Percentiles rank a stretch among this genome's conserved stretches.
These are phyloP conservation scores for Melitaea athalia DNA, from an alignment of 2,888 invertebrate species.

Conservation along the genomic window DNA sequence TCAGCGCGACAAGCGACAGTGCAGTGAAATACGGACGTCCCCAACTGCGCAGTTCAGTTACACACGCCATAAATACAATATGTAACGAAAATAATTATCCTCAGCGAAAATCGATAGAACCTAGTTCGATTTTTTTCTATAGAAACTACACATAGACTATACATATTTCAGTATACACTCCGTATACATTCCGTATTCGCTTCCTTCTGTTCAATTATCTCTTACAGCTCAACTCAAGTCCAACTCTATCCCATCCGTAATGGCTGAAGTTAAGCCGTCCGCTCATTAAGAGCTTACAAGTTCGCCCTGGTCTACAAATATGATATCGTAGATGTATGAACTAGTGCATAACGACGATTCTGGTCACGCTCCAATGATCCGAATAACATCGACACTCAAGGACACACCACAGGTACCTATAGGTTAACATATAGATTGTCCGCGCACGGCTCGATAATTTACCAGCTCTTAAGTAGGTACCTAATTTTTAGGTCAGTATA, in stretches of 20 bases:
- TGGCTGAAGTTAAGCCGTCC: not conserved
- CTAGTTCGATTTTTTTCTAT: not conserved
- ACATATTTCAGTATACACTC: no score
- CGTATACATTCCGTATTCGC: no score
- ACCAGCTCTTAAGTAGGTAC: not conserved
- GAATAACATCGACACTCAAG: slow-evolving; percentile 24
- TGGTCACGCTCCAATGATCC: slow-evolving; percentile 30
- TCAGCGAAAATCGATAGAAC: not conserved
- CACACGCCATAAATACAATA: not conserved
- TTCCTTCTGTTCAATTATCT: no score
- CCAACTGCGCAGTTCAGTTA: slow-evolving; percentile 9
- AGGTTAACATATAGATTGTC: slow-evolving; percentile 29
- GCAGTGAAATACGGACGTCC: slow-evolving; percentile 23
- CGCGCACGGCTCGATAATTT: not conserved
- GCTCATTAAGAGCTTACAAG: not conserved
- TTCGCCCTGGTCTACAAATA: slow-evolving; percentile 3
- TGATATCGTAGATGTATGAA: slow-evolving; percentile 17
- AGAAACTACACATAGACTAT: not conserved
- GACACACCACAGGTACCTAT: slow-evolving; percentile 20
- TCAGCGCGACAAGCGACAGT: slow-evolving; percentile 34
- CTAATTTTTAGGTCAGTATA: not conserved
- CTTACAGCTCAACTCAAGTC: no score
- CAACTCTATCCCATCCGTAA: not conserved
- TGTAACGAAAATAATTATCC: not conserved
- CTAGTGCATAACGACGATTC: slow-evolving; percentile 25